Base-by-base conservation (phyloP, 2,113 vertebrate species). In the Sigmodon hispidus region DNA sequence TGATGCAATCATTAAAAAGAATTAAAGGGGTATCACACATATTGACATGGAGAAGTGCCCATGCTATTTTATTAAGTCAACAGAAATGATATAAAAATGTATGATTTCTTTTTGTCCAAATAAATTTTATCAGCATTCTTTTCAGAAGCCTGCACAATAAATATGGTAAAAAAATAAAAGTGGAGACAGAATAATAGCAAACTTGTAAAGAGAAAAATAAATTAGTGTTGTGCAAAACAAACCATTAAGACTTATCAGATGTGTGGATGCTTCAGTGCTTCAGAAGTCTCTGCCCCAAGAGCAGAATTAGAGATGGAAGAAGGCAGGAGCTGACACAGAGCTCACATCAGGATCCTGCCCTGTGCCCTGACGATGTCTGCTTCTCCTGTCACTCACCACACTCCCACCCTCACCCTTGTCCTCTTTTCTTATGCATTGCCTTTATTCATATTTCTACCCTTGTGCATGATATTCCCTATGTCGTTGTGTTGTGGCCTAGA, bases 111-210 rank as follows among this genome's bases (percentile, higher is more conserved):
- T 69, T 65, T 84, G 55, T 90, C 50, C 73, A 90, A 87, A 87
- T 75, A 19, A 48, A 43, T 69, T 85, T 36, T 13, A 52, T 65
- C 87, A 65, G 57, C 21, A 70, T 87, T 26, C 22, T 75, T 85
- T 90, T 90, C 88, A 73, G 26, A 87, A 83, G 48, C 21, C 65
- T 95, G 6, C 45, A 50, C 59, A 86, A 86, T 61, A 92, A 85
- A 63, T 24, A 65, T 43, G 40, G 40, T 92, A 70, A 72, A 86
- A 72, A 86, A 86, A 50, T 45, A 55, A 80, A 93, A 90, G 34
- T 48, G 12, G 22, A 13, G 59, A 52, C 29, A 48, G 48, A 63
- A 17, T 55, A 80, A 48, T 81, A 57, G 7, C 72, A 94, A 95
- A 79, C 31, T 22, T 34, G 31, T 34, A 70, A 70, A 87, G 90